Base-by-base conservation (phyloP, 1,140 invertebrate genomes). In the Zaprionus ornatus region DNA sequence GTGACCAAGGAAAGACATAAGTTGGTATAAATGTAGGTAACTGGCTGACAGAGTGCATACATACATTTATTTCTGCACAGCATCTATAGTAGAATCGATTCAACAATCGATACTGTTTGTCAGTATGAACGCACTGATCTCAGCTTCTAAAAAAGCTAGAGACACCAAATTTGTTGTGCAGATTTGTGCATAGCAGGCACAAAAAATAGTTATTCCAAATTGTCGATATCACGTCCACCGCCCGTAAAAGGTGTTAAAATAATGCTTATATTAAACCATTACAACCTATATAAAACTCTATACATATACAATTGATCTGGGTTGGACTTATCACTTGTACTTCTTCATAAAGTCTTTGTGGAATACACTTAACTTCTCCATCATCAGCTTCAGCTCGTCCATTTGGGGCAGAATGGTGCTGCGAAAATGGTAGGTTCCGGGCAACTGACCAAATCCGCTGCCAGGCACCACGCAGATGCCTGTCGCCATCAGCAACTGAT, bases 401-500 rank as follows among this genome's bases (percentile, higher is more conserved):
- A 97, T 95, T 82, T 98, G 97, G 9, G 98, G 98, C 84, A 99
- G 93, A 92, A 99, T 99, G n/a, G 95, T 96, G 59, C 96, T 96
- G 93, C 98, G 96, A 93, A 99, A 99, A 93, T 99, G 99, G 93
- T 96, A 98, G 1, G 99, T 99, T 54, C 97, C 98, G 12, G 97
- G 96, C 83, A 94, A 94, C 93, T 99, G 99, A 0, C 98, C 98
- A 93, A 99, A 99, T 12, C 99, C 99, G 75, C 96, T 96, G 27
- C 98, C 99, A 42, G 99, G 96, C 13, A 99, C 97, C 52, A 98
- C 96, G 85, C 96, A 96, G 92, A 96, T 96, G 70, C 95, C 98
- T 15, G 98, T 99, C 48, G 96, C 94, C 93, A 99, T 99, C 0
- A 99, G 94, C 17, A 99, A 93, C 82, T 97, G 95, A 93, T 98